phyloP scores from a whole-genome alignment of 2,888 invertebrate genomes.

The Eugnorisma glareosa region DNA sequence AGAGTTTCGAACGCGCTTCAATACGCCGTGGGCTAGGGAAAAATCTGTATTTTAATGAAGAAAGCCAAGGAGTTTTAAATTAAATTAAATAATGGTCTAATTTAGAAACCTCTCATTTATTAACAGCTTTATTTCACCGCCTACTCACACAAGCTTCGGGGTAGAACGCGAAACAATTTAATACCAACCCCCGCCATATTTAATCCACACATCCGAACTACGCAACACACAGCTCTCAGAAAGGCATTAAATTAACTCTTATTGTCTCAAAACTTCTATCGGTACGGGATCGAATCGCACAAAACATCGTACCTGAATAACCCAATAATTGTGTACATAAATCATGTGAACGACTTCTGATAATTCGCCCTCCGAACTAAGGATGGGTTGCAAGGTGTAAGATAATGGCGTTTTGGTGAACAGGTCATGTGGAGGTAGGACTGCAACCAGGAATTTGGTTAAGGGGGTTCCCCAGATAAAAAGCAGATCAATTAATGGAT shows the following conservation, averaged over 20 bases:
- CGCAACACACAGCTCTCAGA: conserved; percentile 73
- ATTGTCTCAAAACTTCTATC: conserved; percentile 88
- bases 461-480: too few relatives aligned
- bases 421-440: conserved; percentile 2
- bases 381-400: conserved; percentile 70
- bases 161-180: conserved; percentile 36
- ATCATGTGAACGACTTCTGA: conserved; percentile 90
- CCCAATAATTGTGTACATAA: conserved; percentile 91
- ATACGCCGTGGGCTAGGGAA: too few relatives aligned
- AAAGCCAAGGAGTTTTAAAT: not conserved
- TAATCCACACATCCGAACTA: conserved; percentile 65
- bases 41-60: not conserved
- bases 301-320: conserved; percentile 89
- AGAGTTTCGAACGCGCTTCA: too few relatives aligned
- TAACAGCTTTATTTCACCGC: not conserved
- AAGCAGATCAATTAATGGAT: not conserved
- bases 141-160: not conserved
- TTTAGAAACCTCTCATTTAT: not conserved
- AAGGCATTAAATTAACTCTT: conserved; percentile 87
- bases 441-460: not conserved
- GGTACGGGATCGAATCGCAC: conserved; percentile 85
- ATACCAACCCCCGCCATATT: conserved; percentile 49
- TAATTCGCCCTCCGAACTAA: conserved; percentile 87
- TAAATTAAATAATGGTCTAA: not conserved
- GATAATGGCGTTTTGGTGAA: conserved; percentile 26